These are phyloP conservation scores for Urocynchramus pylzowi DNA, from an alignment of 2,113 vertebrate species.

Conservation along the genomic window DNA sequence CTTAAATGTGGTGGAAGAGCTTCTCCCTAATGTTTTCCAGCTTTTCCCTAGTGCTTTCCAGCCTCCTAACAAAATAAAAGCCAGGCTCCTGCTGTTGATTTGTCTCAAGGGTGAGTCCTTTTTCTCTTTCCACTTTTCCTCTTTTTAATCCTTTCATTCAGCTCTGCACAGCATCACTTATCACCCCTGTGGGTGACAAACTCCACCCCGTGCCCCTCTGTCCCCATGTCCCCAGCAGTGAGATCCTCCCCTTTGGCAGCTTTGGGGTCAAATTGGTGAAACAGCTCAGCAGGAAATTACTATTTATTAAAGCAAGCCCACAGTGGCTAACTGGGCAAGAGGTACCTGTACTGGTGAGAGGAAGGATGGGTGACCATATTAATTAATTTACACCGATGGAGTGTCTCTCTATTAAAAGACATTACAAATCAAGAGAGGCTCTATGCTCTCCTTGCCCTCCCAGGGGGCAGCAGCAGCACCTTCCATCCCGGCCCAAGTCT, in stretches of 20 bases:
- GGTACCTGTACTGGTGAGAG: background rate
- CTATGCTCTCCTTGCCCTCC: background rate
- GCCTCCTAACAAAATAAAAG: background rate
- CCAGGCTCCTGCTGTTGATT: background rate
- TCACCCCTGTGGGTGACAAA: background rate
- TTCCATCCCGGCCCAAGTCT: background rate
- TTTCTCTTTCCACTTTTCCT: background rate
- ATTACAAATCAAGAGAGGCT: background rate
- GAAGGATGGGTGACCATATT: background rate
- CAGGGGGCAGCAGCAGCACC: background rate
- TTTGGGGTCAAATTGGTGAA: background rate
- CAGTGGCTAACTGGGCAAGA: background rate
- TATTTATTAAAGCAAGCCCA: background rate
- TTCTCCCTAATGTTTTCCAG: background rate
- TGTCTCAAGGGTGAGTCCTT: background rate
- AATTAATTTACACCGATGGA: background rate
- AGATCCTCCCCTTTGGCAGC: background rate
- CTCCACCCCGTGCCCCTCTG: background rate
- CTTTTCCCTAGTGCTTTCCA: background rate
- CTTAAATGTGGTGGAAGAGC: background rate
- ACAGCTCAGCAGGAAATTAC: background rate
- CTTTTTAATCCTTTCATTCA: background rate
- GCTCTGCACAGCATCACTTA: background rate
- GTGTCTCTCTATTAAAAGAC: background rate
- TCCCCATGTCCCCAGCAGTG: background rate